Evolutionary conservation across 2,113 vertebrate species (phyloP), one percentile per base, ranked within the genome.

Genomic region (Terrapene triunguis): DNA sequence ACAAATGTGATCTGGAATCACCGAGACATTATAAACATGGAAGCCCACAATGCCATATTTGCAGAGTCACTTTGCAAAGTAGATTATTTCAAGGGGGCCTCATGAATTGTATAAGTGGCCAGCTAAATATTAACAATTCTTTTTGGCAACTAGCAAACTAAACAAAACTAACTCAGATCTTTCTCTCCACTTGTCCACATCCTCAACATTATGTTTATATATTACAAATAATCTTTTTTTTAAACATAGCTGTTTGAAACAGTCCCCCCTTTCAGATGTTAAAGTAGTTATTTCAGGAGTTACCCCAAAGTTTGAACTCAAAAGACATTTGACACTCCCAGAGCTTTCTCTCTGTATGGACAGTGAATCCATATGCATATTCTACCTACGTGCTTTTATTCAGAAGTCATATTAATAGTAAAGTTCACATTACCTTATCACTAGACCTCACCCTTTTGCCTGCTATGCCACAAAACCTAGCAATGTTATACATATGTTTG

Each of bases 1-100:
- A 91, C 84, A 95, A 89, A 95, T 86, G 88, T 87, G 76, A 94
- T 90, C 88, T 84, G 88, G 93, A 96, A 90, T 92, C 62, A 93
- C 62, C 21, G 47, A 89, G 51, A 81, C 78, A 94, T 82, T 80
- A 86, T 54, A 96, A 94, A 86, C 76, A 89, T 81, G 90, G 82
- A 53, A 96, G 94, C 78, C 83, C 84, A 90, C 27, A 72, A 42
- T 50, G 65, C n/a, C 24, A 42, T 44, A 8, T 74, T 65, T 86
- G 89, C 44, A 84, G 89, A 35, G 35, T 62, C 90, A 90, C 48
- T 93, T 92, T 84, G 89, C 10, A 94, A 88, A 92, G 27, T 16
- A 54, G 1, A 4, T 53, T 50, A 44, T 74, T 65, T 78, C 38
- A 44, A 16, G 62, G 21, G 1, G 82, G 83, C 55, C 65, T 72